A percentile compares a stretch with the other conserved stretches of the same genome.
These are phyloP conservation scores for Bunonema sp. DNA, from an alignment of 2,888 invertebrate genomes.

Conservation along the genomic window DNA sequence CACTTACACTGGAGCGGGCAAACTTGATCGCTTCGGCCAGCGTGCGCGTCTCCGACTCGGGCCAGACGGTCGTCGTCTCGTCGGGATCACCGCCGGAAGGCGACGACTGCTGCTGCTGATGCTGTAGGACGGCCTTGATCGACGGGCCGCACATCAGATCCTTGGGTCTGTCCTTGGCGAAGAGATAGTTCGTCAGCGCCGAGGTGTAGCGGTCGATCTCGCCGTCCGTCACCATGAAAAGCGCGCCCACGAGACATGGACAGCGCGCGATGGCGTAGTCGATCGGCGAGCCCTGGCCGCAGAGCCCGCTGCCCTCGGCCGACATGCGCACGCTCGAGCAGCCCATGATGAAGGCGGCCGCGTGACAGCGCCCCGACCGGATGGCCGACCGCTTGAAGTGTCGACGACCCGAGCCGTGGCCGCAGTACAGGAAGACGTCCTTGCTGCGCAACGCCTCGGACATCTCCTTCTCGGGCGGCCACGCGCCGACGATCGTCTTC, in stretches of 20 bases:
- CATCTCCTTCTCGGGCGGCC: conserved; percentile 6
- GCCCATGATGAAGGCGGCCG: conserved; percentile 15
- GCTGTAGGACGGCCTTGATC: too few relatives aligned
- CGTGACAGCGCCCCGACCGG: conserved; percentile 10
- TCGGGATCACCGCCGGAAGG: too few relatives aligned
- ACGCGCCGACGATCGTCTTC: conserved; percentile 6
- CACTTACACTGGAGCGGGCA: too few relatives aligned
- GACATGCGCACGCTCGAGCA: conserved; percentile 13
- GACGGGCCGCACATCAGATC: too few relatives aligned
- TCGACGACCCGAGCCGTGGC: conserved; percentile 9
- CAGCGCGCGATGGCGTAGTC: conserved; percentile 14
- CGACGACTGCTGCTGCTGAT: too few relatives aligned
- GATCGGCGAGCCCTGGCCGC: conserved; percentile 11
- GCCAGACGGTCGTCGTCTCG: too few relatives aligned
- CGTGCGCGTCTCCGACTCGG: too few relatives aligned
- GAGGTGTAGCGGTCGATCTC: conserved; percentile 19
- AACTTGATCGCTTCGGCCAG: too few relatives aligned
- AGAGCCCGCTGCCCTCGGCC: conserved; percentile 13
- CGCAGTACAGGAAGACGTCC: conserved; percentile 12
- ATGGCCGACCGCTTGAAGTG: conserved; percentile 10
- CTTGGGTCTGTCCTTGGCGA: too few relatives aligned
- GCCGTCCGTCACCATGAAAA: conserved; percentile 23
- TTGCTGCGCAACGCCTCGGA: conserved; percentile 5
- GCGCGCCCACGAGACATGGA: conserved; percentile 18
- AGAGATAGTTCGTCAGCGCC: conserved; percentile 9